Percentiles rank a stretch among this genome's conserved stretches.
Conservation (phyloP, 2,797 vertebrate species). For the Oryzias dopingdopingensis region DNA sequence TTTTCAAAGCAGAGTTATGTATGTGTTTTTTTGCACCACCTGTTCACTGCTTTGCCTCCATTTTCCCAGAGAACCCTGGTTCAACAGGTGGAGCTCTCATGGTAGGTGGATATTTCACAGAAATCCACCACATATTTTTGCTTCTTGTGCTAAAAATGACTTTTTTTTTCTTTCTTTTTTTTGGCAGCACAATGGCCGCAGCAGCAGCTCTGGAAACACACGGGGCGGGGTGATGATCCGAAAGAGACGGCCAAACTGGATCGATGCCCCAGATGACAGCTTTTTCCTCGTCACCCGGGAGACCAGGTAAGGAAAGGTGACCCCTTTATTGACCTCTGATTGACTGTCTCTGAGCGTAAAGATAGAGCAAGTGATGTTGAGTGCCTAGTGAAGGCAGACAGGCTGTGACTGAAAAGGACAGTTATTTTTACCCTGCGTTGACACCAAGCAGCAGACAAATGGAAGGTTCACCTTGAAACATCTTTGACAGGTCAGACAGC, state of each 20-base stretch:
- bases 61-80: constrained; percentile 81
- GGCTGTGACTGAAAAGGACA: constrained; percentile 12
- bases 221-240: constrained; percentile 78
- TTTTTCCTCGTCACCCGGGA: constrained; percentile 98
- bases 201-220: constrained; percentile 59
- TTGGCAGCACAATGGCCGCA: constrained; percentile 79
- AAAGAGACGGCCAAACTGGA: constrained; percentile 94
- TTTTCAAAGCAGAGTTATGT: too few relatives aligned
- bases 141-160: not conserved
- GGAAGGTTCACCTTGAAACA: not conserved
- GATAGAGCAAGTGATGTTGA: not conserved
- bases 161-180: constrained; percentile 11
- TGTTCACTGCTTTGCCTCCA: constrained; percentile 33
- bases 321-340: constrained; percentile 54
- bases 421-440: constrained; percentile 18
- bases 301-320: constrained; percentile 88
- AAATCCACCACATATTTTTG: not conserved
- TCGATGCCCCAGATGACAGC: constrained; percentile 96
- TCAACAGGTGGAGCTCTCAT: constrained; percentile 80
- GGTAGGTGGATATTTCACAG: constrained; percentile 69
- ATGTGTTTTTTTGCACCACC: too few relatives aligned
- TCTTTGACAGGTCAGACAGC: too few relatives aligned
- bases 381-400: constrained; percentile 4
- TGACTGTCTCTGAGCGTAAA: constrained; percentile 25
- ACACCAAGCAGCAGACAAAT: constrained; percentile 10